Evolutionary conservation across 2,797 vertebrate genomes (phyloP).

Genomic region (Pangasius mekongensis): DNA sequence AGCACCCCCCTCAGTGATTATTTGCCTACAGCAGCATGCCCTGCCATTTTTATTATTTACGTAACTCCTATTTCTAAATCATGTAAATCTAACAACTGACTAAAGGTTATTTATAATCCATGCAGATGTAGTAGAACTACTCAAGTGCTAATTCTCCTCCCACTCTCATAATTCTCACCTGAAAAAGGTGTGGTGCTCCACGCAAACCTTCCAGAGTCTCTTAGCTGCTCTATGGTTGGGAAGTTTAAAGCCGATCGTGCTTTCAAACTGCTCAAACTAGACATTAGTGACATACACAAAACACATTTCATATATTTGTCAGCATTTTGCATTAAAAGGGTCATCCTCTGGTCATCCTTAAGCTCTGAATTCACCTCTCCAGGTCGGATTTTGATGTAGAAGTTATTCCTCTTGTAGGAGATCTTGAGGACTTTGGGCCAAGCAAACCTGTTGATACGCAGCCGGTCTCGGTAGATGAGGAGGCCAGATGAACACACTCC

Average conservation of each 20-base stretch:
- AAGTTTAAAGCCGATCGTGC: slow-evolving; percentile 95
- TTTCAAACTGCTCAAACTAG: slow-evolving; percentile 98
- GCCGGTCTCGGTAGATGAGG: slow-evolving; percentile 91
- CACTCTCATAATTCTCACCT: slow-evolving; percentile 79
- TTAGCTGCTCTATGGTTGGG: slow-evolving; percentile 95
- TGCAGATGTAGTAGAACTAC: background rate
- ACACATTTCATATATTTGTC: background rate
- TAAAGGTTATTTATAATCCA: background rate
- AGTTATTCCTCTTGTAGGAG: slow-evolving; percentile 98
- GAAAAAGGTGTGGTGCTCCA: slow-evolving; percentile 98
- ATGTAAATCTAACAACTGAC: background rate
- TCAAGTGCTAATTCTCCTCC: background rate
- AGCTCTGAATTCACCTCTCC: slow-evolving; percentile 83
- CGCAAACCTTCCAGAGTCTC: slow-evolving; percentile 96
- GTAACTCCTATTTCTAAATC: background rate
- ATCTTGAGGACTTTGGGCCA: slow-evolving; percentile 98
- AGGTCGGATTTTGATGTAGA: slow-evolving; percentile 97
- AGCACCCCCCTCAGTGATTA: background rate
- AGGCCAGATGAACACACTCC: slow-evolving; percentile 95
- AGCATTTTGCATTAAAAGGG: background rate
- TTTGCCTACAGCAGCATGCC: background rate
- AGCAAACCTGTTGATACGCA: slow-evolving; percentile 96
- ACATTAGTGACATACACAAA: slow-evolving; percentile 36
- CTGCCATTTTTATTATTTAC: background rate
- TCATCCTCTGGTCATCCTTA: background rate